Conservation (phyloP, 2,888 invertebrate genomes). For the Nasonia oneida region DNA sequence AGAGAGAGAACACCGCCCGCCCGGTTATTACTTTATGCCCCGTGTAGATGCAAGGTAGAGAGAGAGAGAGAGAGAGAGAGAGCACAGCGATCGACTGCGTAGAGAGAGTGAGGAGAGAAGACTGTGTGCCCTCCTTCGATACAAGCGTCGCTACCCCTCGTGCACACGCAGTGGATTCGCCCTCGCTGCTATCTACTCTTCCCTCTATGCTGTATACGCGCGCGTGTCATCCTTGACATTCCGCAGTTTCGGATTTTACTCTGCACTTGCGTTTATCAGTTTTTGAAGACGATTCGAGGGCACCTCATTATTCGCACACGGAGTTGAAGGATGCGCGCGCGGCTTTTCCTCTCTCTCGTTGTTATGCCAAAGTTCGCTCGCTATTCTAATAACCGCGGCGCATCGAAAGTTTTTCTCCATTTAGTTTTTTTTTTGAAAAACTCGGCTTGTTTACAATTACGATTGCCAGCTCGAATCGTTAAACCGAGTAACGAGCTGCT, state of each 20-base stretch:
- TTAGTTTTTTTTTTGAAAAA: neutral
- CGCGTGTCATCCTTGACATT: neutral
- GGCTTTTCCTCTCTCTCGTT: constrained; percentile 19
- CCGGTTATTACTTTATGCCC: constrained; percentile 70
- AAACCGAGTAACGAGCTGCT: neutral
- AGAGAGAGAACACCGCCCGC: constrained; percentile 50
- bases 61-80: constrained; percentile 37
- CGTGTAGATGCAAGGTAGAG: constrained; percentile 57
- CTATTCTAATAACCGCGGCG: constrained; percentile 44
- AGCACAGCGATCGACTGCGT: constrained; percentile 52
- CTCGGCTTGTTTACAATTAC: constrained; percentile 6
- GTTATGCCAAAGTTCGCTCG: neutral
- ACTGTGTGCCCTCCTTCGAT: constrained; percentile 23
- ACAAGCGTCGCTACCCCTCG: neutral
- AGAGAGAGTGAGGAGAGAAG: constrained; percentile 27
- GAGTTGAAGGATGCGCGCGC: constrained; percentile 47
- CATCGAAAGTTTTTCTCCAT: neutral
- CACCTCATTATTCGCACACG: neutral
- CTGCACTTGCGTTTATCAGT: no score
- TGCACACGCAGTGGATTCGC: neutral
- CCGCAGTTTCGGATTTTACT: neutral
- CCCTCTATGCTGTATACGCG: no score
- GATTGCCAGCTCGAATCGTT: constrained; percentile 3
- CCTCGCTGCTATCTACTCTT: constrained; percentile 7
- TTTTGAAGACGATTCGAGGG: no score